Base-by-base conservation (phyloP, 2,888 invertebrate species). In the Polydrusus pterygomalis region DNA sequence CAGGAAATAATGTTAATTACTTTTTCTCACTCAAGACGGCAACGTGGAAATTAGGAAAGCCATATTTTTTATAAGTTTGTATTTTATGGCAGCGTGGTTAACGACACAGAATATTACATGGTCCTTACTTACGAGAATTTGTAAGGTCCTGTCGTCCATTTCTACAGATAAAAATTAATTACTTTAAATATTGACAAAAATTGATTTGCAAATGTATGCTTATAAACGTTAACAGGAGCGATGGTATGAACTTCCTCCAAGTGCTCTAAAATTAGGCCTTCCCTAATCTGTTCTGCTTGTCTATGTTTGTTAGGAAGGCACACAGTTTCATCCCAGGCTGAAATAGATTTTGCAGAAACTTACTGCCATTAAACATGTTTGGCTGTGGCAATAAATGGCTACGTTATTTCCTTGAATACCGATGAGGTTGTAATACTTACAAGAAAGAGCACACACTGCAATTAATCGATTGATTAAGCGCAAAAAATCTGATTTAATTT, bases 231-330 rank as follows among this genome's bases (percentile, higher is more conserved):
- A 3, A 25, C 8, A 34, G 10, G 8, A 34, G 1, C 34, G 1
- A 3, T 34, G 34, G 10, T 34, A 34, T 3, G 10, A 34, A 10
- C 34, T 10, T 10, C 34, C 10, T 34, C 8, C 2, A 10, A 43
- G n/a, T 43, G 5, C 43, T 43, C 43, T 13, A 43, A 43, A 43
- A 43, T 43, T 43, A 43, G 43, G 43, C 43, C 43, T 43, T n/a
- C 43, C 43, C n/a, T 43, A 43, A 43, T 43, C 43, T 43, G 43
- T 43, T 43, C 43, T 43, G 43, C 43, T 43, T 43, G 43, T 43
- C 43, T 43, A 43, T n/a, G 13, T 43, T n/a, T 43, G 43, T 43
- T 43, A 43, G 43, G 43, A 43, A 43, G n/a, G 43, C 43, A 43
- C 43, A n/a, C 43, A 43, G 43, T 43, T 43, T 43, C 43, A 43